Base-by-base conservation (phyloP, 2,888 invertebrate species). In the Venusia cambrica region DNA sequence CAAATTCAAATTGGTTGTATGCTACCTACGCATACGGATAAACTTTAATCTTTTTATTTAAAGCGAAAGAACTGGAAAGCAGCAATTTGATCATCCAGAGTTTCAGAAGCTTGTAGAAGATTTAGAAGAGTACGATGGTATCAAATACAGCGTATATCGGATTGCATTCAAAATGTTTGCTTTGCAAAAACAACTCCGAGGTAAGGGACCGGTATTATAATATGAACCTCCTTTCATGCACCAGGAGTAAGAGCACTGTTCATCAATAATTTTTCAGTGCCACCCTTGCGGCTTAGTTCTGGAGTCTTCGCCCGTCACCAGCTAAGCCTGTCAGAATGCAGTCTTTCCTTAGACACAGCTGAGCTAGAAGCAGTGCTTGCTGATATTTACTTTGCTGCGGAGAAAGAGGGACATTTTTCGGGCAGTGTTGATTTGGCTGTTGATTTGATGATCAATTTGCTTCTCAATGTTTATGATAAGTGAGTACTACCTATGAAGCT, bases 111-210 rank as follows among this genome's bases (percentile, higher is more conserved):
- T 91, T 6, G 76, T 89, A 59, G 83, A 88, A 45, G 75, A 80
- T 18, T 67, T 93, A 11, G 88, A 90, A 48, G 90, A 90, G 36
- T 92, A 90, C 55, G 91, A 93, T 60, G 89, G 87, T 25, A 92
- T 95, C 39, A 92, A 92, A 62, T 94, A 94, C 74, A 90, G 92
- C 44, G 91, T 91, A 1, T 95, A 95, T 62, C 89, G 94, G 48
- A 90, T 93, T 40, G 94, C 94, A 6, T 89, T 92, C 44, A 95
- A 95, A 76, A 83, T 79, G 43, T 75, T 65, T 54, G 59, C 63
- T 17, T 52, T 85, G 38, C 85, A 83, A 54, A 75, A 62, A 48
- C 63, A 89, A 49, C 80, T 94, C 15, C 88, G 89, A 68, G 91
- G 94, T 94, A 56, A 56, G 54, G n/a, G n/a, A n/a, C n/a, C n/a